phyloP scores from a whole-genome alignment of 2,113 vertebrate genomes.

The Mustelus asterias region DNA sequence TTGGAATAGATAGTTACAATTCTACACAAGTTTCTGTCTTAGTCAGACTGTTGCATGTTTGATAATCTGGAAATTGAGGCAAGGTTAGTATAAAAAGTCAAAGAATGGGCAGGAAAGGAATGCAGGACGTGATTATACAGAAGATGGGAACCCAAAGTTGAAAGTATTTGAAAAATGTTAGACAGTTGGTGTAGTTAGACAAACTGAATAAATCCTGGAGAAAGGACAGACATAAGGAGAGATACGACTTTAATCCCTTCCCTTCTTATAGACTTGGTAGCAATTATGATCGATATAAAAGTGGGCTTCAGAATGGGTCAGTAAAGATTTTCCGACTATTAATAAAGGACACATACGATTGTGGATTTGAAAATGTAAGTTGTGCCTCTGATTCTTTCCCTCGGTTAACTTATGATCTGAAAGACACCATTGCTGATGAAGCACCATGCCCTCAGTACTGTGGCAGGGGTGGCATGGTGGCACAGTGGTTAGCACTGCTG shows the following conservation, averaged over 20 bases:
- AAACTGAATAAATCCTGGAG: background rate
- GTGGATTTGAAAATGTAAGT: background rate
- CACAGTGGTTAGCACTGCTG: too few relatives aligned
- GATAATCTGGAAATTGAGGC: background rate
- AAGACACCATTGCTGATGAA: too few relatives aligned
- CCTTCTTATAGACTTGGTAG: background rate
- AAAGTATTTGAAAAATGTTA: background rate
- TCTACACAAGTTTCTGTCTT: background rate
- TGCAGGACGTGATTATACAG: background rate
- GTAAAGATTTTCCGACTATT: background rate
- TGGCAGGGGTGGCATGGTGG: too few relatives aligned
- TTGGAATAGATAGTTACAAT: background rate
- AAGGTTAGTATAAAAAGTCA: background rate
- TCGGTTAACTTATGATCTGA: too few relatives aligned
- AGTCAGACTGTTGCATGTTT: background rate
- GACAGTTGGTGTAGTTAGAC: background rate
- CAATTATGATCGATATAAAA: background rate
- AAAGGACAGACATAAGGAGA: background rate
- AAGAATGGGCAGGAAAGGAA: background rate
- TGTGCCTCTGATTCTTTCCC: background rate
- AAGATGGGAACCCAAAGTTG: background rate
- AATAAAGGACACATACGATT: background rate
- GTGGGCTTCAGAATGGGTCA: background rate
- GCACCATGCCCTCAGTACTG: too few relatives aligned
- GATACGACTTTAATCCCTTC: background rate